phyloP scores from a whole-genome alignment of 2,113 vertebrate species.

The Ameiurus melas region DNA sequence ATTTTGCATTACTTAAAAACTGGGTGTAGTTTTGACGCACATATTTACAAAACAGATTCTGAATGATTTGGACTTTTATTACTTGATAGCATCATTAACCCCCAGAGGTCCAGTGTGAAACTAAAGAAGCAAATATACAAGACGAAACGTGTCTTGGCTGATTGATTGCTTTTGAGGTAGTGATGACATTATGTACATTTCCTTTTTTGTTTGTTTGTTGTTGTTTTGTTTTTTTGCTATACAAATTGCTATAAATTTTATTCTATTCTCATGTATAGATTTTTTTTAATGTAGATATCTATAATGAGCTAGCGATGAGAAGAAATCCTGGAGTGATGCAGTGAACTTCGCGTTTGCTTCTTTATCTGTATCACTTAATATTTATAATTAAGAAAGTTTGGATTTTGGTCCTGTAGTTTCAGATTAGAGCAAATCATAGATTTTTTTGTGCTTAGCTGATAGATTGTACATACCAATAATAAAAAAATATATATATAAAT shows the following conservation, averaged over 20 bases:
- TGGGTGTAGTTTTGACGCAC: background rate
- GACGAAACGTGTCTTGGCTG: background rate
- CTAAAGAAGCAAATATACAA: background rate
- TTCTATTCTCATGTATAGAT: slow-evolving; percentile 80
- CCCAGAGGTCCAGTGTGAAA: background rate
- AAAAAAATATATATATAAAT: slow-evolving; percentile 28
- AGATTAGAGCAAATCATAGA: slow-evolving; percentile 56
- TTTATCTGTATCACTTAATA: slow-evolving; percentile 60
- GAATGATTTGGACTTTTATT: background rate
- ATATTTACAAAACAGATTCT: background rate
- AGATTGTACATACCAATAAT: slow-evolving; percentile 75
- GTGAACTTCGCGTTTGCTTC: slow-evolving; percentile 63
- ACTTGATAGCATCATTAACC: background rate
- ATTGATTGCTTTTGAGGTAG: background rate
- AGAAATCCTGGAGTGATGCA: slow-evolving; percentile 59
- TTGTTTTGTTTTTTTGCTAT: too few relatives aligned
- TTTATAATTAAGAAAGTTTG: slow-evolving; percentile 61
- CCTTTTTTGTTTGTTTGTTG: background rate
- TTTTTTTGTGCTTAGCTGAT: slow-evolving; percentile 65
- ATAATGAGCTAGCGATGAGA: slow-evolving; percentile 70
- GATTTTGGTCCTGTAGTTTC: slow-evolving; percentile 71
- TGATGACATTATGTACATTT: background rate
- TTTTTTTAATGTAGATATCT: slow-evolving; percentile 74
- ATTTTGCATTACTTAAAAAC: background rate
- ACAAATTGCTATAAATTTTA: slow-evolving; percentile 68